Conservation (phyloP, 2,797 vertebrate genomes). For the Bradypus variegatus region DNA sequence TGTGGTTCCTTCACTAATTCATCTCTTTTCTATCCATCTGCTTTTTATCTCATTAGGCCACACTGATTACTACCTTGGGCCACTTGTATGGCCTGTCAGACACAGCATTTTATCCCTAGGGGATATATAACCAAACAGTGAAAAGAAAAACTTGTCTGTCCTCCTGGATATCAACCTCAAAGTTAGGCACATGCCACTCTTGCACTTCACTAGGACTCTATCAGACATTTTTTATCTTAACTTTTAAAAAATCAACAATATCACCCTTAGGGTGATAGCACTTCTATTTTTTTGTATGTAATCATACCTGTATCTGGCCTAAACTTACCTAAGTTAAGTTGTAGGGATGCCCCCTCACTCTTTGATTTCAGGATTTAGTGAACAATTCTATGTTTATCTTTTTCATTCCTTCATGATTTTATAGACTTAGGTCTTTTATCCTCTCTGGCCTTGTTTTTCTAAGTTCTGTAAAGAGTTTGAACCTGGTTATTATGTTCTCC, state of each 20-base stretch:
- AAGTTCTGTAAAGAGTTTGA: neutral
- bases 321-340: neutral
- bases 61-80: neutral
- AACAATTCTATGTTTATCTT: neutral
- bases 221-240: neutral
- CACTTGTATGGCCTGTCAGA: neutral
- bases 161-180: neutral
- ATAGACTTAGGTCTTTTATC: neutral
- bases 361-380: neutral
- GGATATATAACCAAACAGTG: neutral
- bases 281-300: neutral
- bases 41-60: slow-evolving; percentile 16
- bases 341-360: slow-evolving; percentile 13
- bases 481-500: neutral
- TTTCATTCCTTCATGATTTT: neutral
- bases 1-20: neutral
- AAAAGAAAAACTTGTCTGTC: neutral
- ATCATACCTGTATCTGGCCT: neutral
- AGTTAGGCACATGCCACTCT: neutral
- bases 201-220: neutral
- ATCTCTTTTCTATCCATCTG: neutral
- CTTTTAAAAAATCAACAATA: neutral
- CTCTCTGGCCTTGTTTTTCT: slow-evolving; percentile 10
- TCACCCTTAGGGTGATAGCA: neutral
- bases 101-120: neutral